A percentile compares a stretch with the other conserved stretches of the same genome.
These are phyloP conservation scores for Mobula hypostoma DNA, from an alignment of 2,113 vertebrate species.

Conservation along the genomic window DNA sequence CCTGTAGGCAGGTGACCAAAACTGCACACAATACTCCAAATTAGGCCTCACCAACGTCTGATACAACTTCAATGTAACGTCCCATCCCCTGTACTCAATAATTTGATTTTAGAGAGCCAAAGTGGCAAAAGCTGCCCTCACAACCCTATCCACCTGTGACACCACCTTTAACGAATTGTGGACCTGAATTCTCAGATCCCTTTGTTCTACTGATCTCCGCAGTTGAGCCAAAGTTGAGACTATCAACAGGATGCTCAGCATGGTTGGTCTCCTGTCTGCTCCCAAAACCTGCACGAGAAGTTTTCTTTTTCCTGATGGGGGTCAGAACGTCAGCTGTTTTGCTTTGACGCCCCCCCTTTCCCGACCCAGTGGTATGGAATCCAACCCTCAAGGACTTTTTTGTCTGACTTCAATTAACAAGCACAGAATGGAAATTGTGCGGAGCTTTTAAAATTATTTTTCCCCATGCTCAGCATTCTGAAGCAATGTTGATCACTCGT, in stretches of 20 bases:
- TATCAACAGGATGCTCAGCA: neutral
- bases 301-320: neutral
- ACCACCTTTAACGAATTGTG: too few species aligned
- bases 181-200: too few species aligned
- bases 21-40: too few species aligned
- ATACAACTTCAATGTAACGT: too few species aligned
- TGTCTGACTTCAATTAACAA: neutral
- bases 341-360: neutral
- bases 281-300: neutral
- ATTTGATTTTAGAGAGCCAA: too few species aligned
- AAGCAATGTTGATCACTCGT: neutral
- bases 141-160: too few species aligned
- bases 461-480: neutral
- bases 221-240: neutral
- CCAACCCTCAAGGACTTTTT: neutral
- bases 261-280: neutral
- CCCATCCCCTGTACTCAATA: too few species aligned
- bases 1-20: too few species aligned
- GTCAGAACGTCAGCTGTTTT: neutral
- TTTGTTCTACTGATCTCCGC: neutral
- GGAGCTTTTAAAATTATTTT: neutral
- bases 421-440: neutral
- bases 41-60: too few species aligned
- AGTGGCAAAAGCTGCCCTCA: too few species aligned
- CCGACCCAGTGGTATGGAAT: neutral